Evolutionary conservation across 2,888 invertebrate species (phyloP).

Genomic region (Sclerodermus sp.): DNA sequence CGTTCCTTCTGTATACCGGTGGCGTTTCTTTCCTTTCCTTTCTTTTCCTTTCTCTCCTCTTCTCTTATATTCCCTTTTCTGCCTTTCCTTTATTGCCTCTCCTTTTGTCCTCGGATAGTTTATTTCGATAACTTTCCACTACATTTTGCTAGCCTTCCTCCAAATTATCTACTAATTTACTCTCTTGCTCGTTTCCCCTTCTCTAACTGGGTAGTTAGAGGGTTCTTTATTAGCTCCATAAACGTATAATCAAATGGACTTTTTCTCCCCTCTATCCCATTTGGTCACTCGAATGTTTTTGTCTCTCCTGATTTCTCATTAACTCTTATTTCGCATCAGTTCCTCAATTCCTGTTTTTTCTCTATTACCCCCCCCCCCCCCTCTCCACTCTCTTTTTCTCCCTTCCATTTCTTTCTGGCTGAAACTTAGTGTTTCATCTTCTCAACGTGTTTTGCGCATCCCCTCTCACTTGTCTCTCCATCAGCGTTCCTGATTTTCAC

Average conservation of each 20-base stretch:
- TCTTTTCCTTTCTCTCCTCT: constrained; percentile 12
- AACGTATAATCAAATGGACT: no score
- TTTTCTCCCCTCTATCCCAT: no score
- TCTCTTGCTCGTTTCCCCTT: no score
- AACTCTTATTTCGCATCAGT: constrained; percentile 14
- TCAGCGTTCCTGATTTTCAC: constrained; percentile 48
- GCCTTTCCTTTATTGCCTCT: no score
- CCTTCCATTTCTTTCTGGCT: not conserved
- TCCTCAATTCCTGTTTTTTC: constrained; percentile 13
- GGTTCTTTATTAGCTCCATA: no score
- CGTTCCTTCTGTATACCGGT: constrained; percentile 6
- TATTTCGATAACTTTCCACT: no score
- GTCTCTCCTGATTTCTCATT: no score
- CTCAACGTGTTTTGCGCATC: constrained; percentile 13
- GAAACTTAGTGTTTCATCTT: not conserved
- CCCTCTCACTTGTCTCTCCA: constrained; percentile 16
- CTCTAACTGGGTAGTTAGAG: no score
- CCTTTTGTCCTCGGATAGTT: no score
- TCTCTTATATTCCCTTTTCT: constrained; percentile 13
- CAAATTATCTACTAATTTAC: no score
- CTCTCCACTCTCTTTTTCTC: constrained; percentile 31
- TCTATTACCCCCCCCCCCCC: constrained; percentile 19
- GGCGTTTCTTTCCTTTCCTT: constrained; percentile 7
- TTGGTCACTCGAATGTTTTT: no score
- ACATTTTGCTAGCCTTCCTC: no score